These are phyloP conservation scores for Smithornis capensis DNA, from an alignment of 2,113 vertebrate genomes.

Conservation along the genomic window DNA sequence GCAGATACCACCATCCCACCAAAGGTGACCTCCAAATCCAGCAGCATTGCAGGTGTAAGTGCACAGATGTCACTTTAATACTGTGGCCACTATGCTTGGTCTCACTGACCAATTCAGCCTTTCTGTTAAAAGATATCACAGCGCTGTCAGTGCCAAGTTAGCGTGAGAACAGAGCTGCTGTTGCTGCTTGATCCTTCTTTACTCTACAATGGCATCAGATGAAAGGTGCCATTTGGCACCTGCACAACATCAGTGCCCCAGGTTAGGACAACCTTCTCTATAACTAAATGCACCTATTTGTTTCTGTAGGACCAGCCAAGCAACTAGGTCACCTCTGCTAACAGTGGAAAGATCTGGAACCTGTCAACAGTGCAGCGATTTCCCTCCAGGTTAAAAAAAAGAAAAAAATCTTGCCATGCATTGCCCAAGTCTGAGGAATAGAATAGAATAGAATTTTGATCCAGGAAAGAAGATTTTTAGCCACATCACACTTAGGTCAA, in stretches of 20 bases:
- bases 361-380: not conserved
- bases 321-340: not conserved
- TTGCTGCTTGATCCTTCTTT: not conserved
- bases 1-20: not conserved
- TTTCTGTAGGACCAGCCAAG: not conserved
- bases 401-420: not conserved
- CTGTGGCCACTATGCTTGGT: accelerated
- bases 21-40: not conserved
- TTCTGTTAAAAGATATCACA: not conserved
- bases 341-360: not conserved
- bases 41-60: not conserved
- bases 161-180: not conserved
- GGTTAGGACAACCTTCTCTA: not conserved
- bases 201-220: not conserved
- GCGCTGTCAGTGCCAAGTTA: not conserved
- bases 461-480: not conserved
- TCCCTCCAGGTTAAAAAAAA: not conserved
- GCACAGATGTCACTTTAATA: not conserved
- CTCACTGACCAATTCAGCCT: not conserved
- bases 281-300: not conserved
- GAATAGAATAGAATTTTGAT: not conserved
- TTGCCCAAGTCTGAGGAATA: not conserved
- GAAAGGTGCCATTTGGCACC: not conserved
- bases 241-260: not conserved
- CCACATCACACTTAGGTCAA: not conserved